Evolutionary conservation across 2,113 vertebrate genomes (phyloP).

Genomic region (Isurus oxyrinchus): DNA sequence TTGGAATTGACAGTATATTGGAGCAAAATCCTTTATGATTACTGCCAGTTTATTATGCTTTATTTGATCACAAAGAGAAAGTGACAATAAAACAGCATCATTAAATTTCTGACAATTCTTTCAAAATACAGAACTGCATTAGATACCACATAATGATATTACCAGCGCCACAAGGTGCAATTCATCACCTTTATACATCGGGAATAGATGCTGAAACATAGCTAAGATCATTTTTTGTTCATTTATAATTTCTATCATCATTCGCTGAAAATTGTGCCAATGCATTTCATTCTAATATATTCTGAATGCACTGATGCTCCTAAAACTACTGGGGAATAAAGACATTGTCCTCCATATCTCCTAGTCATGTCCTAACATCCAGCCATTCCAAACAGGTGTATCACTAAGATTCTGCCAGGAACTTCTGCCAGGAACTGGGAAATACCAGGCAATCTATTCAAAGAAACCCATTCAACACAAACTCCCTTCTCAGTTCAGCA

Average conservation of each 20-base stretch:
- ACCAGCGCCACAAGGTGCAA: not conserved
- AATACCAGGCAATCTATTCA: not conserved
- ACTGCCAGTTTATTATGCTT: conserved; percentile 2
- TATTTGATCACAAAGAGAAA: conserved; percentile 18
- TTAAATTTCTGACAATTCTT: conserved; percentile 20
- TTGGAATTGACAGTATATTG: not conserved
- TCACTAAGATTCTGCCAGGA: not conserved
- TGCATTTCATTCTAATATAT: not conserved
- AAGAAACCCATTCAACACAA: not conserved
- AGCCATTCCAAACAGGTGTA: not conserved
- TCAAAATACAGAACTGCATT: not conserved
- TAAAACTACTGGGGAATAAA: not conserved
- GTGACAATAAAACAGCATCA: conserved; percentile 12
- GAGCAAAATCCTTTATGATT: not conserved
- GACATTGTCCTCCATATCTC: not conserved
- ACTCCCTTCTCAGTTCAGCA: not conserved
- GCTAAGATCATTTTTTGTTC: not conserved
- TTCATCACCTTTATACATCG: not conserved
- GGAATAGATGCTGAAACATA: not conserved
- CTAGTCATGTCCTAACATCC: not conserved
- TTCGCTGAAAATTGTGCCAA: not conserved
- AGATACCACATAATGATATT: not conserved
- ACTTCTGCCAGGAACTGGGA: not conserved
- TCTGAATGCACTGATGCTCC: not conserved
- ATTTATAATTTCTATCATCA: not conserved